phyloP scores from a whole-genome alignment of 2,113 vertebrate genomes.

The Urocitellus parryii region DNA sequence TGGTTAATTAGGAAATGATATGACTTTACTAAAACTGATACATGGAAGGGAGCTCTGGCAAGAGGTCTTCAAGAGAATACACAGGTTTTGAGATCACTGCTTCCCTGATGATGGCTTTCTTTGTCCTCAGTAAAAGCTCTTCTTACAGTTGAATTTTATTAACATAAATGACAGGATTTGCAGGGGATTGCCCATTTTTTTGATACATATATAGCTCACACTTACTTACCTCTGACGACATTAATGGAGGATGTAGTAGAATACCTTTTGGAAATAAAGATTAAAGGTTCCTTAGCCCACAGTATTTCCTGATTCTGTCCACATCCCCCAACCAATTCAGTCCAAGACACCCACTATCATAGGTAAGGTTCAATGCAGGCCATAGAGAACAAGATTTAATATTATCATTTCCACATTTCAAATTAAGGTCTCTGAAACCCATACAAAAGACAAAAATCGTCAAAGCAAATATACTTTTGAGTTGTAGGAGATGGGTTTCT shows the following conservation, averaged over 20 bases:
- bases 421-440: constrained; percentile 20
- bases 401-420: not conserved
- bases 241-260: not conserved
- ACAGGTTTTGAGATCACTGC: not conserved
- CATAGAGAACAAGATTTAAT: not conserved
- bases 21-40: not conserved
- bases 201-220: not conserved
- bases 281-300: not conserved
- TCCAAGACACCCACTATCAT: not conserved
- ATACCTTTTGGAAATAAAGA: not conserved
- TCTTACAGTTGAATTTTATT: not conserved
- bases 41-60: not conserved
- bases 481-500: not conserved
- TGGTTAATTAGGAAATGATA: not conserved
- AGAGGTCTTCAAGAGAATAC: not conserved
- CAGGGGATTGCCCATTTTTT: not conserved
- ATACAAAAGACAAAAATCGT: constrained; percentile 22
- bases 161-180: not conserved
- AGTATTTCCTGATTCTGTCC: not conserved
- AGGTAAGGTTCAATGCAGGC: not conserved
- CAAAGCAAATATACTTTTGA: not conserved
- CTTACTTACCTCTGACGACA: not conserved
- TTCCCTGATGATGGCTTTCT: not conserved
- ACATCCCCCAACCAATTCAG: not conserved
- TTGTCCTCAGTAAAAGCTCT: not conserved